A percentile compares a stretch with the other conserved stretches of the same genome.
Conservation (phyloP, 1,140 invertebrate species). For the Antheraea mylitta region DNA sequence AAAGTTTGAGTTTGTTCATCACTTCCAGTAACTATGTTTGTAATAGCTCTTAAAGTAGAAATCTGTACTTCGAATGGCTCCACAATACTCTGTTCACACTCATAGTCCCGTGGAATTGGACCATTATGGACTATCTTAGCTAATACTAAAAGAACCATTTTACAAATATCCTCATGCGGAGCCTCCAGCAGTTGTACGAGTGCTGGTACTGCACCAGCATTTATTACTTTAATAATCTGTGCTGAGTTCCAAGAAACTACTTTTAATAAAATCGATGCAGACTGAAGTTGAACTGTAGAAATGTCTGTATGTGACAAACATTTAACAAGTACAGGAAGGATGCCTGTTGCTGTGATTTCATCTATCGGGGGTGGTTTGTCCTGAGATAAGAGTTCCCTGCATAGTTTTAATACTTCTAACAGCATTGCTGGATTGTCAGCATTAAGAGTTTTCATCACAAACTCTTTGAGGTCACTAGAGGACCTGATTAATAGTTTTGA, state of each 20-base stretch:
- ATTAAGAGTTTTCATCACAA: conserved; percentile 87
- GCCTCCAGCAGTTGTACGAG: conserved; percentile 95
- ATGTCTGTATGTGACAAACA: conserved; percentile 94
- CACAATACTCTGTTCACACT: conserved; percentile 94
- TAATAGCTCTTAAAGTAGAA: conserved; percentile 96
- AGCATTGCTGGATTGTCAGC: conserved; percentile 85
- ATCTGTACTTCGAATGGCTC: conserved; percentile 97
- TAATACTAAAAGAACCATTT: conserved; percentile 99
- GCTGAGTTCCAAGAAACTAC: conserved; percentile 98
- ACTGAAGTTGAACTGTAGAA: conserved; percentile 97
- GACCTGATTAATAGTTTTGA: too few species aligned
- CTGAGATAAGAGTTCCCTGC: conserved; percentile 96
- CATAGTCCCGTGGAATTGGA: conserved; percentile 92
- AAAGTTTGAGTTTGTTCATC: conserved; percentile 99
- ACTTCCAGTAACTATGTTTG: conserved; percentile 99
- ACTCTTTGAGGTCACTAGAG: conserved; percentile 82
- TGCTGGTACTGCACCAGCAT: conserved; percentile 95
- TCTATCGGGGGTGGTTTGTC: conserved; percentile 99
- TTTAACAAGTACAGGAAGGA: conserved; percentile 95
- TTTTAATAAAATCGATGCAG: conserved; percentile 99
- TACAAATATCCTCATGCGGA: conserved; percentile 97
- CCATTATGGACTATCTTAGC: conserved; percentile 98
- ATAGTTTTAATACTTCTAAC: conserved; percentile 90
- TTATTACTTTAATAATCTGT: conserved; percentile 97
- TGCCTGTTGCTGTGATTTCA: conserved; percentile 94